A percentile compares a stretch with the other conserved stretches of the same genome.
Evolutionary conservation across 1,140 invertebrate genomes (phyloP).

Genomic region (Gonioctena quinquepunctata): DNA sequence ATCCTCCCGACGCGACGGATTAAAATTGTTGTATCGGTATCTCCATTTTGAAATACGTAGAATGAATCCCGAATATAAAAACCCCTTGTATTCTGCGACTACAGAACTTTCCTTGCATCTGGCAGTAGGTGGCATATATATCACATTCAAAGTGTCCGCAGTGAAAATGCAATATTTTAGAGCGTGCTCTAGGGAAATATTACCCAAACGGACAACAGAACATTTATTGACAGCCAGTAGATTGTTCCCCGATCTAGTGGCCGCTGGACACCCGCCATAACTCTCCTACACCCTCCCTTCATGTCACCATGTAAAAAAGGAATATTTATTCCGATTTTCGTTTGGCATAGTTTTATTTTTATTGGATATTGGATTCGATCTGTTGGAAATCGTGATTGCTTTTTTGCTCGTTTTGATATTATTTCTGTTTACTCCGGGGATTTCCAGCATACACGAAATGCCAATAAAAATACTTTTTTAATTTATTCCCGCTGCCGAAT

Average conservation of each 20-base stretch:
- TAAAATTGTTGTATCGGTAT: too few relatives aligned
- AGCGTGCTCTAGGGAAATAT: constrained; percentile 48
- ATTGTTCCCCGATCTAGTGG: constrained; percentile 50
- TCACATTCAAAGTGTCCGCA: constrained; percentile 34
- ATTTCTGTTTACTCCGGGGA: constrained; percentile 23
- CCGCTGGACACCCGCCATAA: constrained; percentile 49
- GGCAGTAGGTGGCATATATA: too few relatives aligned
- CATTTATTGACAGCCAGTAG: constrained; percentile 51
- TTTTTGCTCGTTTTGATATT: constrained; percentile 24
- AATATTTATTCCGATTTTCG: constrained; percentile 49
- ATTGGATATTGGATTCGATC: constrained; percentile 44
- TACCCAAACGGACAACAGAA: constrained; percentile 39
- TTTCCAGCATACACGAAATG: constrained; percentile 16
- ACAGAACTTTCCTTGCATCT: too few relatives aligned
- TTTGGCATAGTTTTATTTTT: constrained; percentile 48
- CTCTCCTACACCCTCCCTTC: constrained; percentile 34
- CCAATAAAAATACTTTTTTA: constrained; percentile 27
- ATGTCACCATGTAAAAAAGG: constrained; percentile 37
- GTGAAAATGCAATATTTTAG: constrained; percentile 51
- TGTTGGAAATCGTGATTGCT: constrained; percentile 23
- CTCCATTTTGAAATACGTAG: too few relatives aligned
- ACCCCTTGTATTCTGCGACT: too few relatives aligned
- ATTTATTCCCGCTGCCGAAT: constrained; percentile 8
- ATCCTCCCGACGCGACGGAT: too few relatives aligned
- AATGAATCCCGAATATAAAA: too few relatives aligned